Base-by-base conservation (phyloP, 2,113 vertebrate genomes). In the Gorsachius goisagi region DNA sequence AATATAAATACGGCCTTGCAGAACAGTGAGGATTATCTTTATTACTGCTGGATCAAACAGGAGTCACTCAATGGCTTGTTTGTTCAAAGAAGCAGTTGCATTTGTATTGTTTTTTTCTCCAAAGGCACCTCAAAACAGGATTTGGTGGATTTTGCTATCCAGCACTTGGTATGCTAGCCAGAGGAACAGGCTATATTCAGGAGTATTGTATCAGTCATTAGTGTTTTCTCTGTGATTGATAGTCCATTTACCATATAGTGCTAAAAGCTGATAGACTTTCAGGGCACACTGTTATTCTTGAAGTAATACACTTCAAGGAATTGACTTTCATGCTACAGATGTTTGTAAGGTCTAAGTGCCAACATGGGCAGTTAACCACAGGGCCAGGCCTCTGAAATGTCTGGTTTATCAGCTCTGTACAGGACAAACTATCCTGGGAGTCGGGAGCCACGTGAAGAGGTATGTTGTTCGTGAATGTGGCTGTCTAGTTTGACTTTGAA, bases 381-480 rank as follows among this genome's bases (percentile, higher is more conserved):
- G 67, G 52, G 5, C 28, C 83, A 62, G 37, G 53, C 12, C 62
- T 82, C 69, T 74, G 32, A 49, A 66, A 15, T 24, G 5, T 37
- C 17, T 74, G 20, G 1, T 72, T 82, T 72, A 52, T 69, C 76
- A 62, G 23, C 28, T 62, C 49, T 74, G 41, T 32, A 12, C 12
- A 4, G 27, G 16, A 26, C 39, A 64, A 63, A 27, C 6, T 27
- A 3, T 27, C 12, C 12, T 20, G 35, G 23, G 22, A 4, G 2
- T 22, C 20, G 21, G 45, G 50, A 80, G 44, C 59, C 41, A 9
- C 0, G 0, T 11, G 37, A 35, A 44, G 37, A 26, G 12, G 50
- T 11, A 1, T 0, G 3, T 12, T 79, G n/a, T 44, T 64, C 13
- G 12, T 67, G 12, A 33, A 22, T 6, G 24, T 75, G 47, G 10